These are phyloP conservation scores for Corythoichthys intestinalis DNA, from an alignment of 2,113 vertebrate genomes.

Conservation along the genomic window DNA sequence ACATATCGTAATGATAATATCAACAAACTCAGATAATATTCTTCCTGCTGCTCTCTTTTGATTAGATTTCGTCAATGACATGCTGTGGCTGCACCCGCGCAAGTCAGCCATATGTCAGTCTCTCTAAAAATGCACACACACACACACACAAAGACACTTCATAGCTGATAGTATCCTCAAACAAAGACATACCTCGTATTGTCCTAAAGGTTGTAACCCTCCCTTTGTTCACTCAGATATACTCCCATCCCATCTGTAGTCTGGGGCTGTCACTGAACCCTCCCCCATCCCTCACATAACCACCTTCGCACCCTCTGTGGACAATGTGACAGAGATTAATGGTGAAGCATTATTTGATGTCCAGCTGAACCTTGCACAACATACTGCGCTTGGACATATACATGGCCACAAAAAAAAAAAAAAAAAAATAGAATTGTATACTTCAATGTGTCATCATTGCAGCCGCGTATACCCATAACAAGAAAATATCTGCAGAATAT, in stretches of 20 bases:
- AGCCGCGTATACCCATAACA: not conserved
- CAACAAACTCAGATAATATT: constrained; percentile 10
- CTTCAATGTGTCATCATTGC: not conserved
- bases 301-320: constrained; percentile 16
- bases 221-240: constrained; percentile 35
- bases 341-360: constrained; percentile 60
- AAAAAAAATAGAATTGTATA: too few species aligned
- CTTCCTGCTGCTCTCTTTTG: constrained; percentile 6
- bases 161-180: constrained; percentile 2
- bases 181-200: constrained; percentile 12
- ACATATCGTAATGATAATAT: constrained; percentile 10
- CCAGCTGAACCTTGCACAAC: constrained; percentile 30
- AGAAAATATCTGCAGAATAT: not conserved
- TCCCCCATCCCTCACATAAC: constrained; percentile 21
- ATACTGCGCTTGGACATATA: not conserved
- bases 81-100: constrained; percentile 15
- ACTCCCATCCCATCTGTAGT: constrained; percentile 22
- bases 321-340: constrained; percentile 66
- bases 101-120: constrained; percentile 18
- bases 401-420: not conserved
- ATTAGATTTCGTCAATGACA: constrained; percentile 28
- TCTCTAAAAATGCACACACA: constrained; percentile 3
- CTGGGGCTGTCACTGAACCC: constrained; percentile 7
- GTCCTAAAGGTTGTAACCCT: constrained; percentile 11
- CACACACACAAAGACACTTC: constrained; percentile 12